Conservation (phyloP, 2,888 invertebrate genomes). For the Lepidochitona cinerea region DNA sequence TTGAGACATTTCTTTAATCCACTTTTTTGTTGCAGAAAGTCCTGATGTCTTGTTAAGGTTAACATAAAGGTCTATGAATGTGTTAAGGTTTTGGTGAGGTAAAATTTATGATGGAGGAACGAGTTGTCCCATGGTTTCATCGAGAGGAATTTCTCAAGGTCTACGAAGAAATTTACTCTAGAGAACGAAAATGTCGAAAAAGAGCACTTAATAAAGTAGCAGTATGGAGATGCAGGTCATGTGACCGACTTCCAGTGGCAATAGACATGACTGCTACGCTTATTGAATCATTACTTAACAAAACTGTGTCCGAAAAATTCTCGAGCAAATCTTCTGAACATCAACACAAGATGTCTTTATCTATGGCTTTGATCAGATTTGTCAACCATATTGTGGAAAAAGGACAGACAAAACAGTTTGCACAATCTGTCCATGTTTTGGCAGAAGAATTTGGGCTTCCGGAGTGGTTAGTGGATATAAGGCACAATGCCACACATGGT, state of each 20-base stretch:
- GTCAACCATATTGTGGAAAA: conserved; percentile 68
- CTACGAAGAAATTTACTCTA: not conserved
- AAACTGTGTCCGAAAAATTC: not conserved
- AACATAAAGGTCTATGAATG: too few species aligned
- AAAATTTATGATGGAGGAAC: too few species aligned
- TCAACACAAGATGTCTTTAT: not conserved
- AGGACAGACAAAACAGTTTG: conserved; percentile 43
- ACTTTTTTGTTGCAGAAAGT: too few species aligned
- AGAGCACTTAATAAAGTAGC: not conserved
- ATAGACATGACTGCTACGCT: not conserved
- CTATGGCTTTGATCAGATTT: conserved; percentile 41
- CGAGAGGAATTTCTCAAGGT: not conserved
- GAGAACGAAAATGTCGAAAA: not conserved
- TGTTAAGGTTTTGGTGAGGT: too few species aligned
- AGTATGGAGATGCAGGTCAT: not conserved
- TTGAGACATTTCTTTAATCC: too few species aligned
- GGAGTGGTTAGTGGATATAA: conserved; percentile 83
- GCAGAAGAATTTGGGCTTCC: conserved; percentile 77
- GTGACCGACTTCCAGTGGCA: not conserved
- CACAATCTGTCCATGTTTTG: conserved; percentile 45
- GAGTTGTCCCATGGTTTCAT: not conserved
- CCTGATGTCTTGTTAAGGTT: too few species aligned
- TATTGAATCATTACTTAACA: not conserved
- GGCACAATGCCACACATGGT: conserved; percentile 85
- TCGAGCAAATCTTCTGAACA: not conserved